Evolutionary conservation across 2,113 vertebrate genomes (phyloP).

Genomic region (Lampris megalopsis): DNA sequence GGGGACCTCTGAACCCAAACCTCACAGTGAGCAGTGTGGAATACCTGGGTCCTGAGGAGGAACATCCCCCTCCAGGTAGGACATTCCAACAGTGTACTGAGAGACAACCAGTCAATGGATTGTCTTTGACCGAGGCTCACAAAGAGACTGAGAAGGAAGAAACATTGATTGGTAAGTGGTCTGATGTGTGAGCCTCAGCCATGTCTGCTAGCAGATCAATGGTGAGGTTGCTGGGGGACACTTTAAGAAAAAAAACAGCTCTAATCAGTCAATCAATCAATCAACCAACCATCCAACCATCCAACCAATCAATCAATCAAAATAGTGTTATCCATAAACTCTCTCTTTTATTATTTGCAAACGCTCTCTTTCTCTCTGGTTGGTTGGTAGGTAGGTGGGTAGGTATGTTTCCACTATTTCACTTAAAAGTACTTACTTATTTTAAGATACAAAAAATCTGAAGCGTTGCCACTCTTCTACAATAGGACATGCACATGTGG

Average conservation of each 20-base stretch:
- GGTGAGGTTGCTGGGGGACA: conserved; percentile 2
- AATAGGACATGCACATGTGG: too few relatives aligned
- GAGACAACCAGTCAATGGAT: conserved; percentile 4
- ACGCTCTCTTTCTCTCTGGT: too few relatives aligned
- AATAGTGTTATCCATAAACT: too few relatives aligned
- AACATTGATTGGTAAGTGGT: background rate
- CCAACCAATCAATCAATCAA: too few relatives aligned
- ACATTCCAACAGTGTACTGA: background rate
- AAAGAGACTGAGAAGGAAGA: background rate
- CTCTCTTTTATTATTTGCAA: too few relatives aligned
- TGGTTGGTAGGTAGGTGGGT: too few relatives aligned
- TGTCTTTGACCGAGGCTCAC: background rate
- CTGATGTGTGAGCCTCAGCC: conserved; percentile 15
- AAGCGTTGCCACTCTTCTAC: too few relatives aligned
- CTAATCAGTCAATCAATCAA: too few relatives aligned
- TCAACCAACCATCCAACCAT: too few relatives aligned
- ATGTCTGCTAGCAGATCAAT: conserved; percentile 7
- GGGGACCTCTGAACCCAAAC: conserved; percentile 71
- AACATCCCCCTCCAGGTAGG: conserved; percentile 71
- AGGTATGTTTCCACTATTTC: too few relatives aligned
- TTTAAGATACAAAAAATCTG: too few relatives aligned
- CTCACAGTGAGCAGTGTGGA: conserved; percentile 83
- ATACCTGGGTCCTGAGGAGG: conserved; percentile 82
- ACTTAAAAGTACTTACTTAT: too few relatives aligned
- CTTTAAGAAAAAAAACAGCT: background rate